phyloP scores from a whole-genome alignment of 2,797 vertebrate genomes.

The Smutsia gigantea region DNA sequence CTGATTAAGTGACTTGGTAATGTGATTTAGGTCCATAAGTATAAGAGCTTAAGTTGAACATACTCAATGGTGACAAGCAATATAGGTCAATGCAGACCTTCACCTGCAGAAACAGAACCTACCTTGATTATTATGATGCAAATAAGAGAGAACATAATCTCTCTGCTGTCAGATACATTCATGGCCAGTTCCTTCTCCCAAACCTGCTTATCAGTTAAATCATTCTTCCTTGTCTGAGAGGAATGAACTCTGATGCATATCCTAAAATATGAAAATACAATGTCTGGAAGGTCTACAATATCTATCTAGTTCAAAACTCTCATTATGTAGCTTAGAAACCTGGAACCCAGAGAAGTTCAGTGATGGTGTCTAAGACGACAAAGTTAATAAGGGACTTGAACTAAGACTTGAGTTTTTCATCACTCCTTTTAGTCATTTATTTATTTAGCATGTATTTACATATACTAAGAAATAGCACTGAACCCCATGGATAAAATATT shows the following conservation, averaged over 20 bases:
- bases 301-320: neutral
- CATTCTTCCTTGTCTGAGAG: neutral
- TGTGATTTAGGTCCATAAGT: neutral
- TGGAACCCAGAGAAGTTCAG: neutral
- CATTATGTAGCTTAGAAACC: neutral
- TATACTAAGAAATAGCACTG: neutral
- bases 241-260: neutral
- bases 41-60: neutral
- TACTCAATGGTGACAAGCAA: neutral
- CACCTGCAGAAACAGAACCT: neutral
- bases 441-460: neutral
- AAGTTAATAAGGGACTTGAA: neutral
- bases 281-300: neutral
- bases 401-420: neutral
- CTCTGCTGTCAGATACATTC: neutral
- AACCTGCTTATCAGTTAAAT: neutral
- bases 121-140: neutral
- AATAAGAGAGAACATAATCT: neutral
- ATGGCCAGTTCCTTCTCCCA: neutral
- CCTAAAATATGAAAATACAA: neutral
- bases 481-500: neutral
- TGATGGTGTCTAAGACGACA: neutral
- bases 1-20: neutral
- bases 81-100: neutral
- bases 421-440: neutral